Evolutionary conservation across 2,797 vertebrate species (phyloP), one percentile per base, ranked within the genome.

Genomic region (Dryobates pubescens): DNA sequence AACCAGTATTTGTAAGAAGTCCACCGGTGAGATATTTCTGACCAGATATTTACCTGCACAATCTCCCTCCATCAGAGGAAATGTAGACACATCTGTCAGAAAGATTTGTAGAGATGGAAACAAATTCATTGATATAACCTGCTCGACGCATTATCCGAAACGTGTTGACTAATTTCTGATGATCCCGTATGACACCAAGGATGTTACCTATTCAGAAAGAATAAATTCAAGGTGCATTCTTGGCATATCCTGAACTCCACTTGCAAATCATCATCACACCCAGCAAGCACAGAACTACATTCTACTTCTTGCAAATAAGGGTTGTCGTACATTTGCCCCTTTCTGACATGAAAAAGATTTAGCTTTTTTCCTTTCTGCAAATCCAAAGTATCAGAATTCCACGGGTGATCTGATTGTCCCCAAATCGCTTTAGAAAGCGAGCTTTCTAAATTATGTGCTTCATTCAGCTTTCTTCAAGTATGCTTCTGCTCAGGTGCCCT

Each of bases 71-170:
- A 65, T 99, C 99, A 47, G 99, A 99, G 27, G 99, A 99, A 96
- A 99, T 98, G 96, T 99, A 99, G 75, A 99, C 99, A 62, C 99
- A 99, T 91, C 99, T 98, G 94, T 99, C 99, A 0, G 98, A 98
- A 94, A 98, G 95, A 92, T 99, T 99, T 82, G 99, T 99, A 80
- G 99, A 99, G 93, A 99, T 99, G 72, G 99, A 99, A 82, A 99
- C 99, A 57, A 99, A 99, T 94, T 99, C 99, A 4, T 99, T 99
- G 96, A 99, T 99, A 36, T 99, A 99, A 56, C 99, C 99, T 0
- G 99, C 99, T 90, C 99, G 98, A 63, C 99, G 98, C 99, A 99
- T 99, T 84, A 99, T 96, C n/a, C 99, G 98, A 96, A 99, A 99
- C 0, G 99, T 99, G 96, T 95, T 98, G 86, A 99, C 98, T 63